A percentile compares a stretch with the other conserved stretches of the same genome.
phyloP scores from a whole-genome alignment of 2,113 vertebrate genomes.

The Isichthys henryi region DNA sequence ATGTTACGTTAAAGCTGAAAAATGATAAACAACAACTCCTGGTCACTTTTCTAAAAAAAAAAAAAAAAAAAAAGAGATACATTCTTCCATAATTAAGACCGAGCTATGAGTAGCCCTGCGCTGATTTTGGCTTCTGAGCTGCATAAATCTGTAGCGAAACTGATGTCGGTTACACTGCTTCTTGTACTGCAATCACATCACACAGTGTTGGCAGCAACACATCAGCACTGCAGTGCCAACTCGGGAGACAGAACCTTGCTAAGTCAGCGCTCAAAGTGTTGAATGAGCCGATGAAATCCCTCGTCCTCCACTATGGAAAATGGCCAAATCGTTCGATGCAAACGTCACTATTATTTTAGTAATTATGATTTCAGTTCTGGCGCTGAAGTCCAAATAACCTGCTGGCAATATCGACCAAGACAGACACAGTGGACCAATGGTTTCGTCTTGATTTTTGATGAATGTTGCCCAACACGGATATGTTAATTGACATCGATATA shows the following conservation, averaged over 20 bases:
- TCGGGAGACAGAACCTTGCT: too few relatives aligned
- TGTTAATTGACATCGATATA: too few relatives aligned
- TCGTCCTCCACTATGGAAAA: neutral
- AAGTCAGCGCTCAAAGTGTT: too few relatives aligned
- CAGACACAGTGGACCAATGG: too few relatives aligned
- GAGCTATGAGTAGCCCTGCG: neutral
- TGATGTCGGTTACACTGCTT: neutral
- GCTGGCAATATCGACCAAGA: too few relatives aligned
- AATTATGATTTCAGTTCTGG: too few relatives aligned
- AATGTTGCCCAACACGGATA: too few relatives aligned
- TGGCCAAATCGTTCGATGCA: neutral
- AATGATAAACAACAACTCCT: neutral
- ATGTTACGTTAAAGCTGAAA: neutral
- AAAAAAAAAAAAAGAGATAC: too few relatives aligned
- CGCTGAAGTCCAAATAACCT: too few relatives aligned
- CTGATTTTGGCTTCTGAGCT: neutral
- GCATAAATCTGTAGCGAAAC: neutral
- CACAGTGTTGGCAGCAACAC: neutral
- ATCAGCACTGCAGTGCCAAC: neutral
- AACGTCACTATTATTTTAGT: too few relatives aligned
- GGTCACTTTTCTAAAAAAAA: neutral
- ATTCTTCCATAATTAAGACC: neutral
- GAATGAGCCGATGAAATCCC: neutral
- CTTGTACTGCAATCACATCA: neutral
- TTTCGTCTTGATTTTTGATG: too few relatives aligned